Conservation (phyloP, 2,113 vertebrate genomes). For the Albula goreensis region DNA sequence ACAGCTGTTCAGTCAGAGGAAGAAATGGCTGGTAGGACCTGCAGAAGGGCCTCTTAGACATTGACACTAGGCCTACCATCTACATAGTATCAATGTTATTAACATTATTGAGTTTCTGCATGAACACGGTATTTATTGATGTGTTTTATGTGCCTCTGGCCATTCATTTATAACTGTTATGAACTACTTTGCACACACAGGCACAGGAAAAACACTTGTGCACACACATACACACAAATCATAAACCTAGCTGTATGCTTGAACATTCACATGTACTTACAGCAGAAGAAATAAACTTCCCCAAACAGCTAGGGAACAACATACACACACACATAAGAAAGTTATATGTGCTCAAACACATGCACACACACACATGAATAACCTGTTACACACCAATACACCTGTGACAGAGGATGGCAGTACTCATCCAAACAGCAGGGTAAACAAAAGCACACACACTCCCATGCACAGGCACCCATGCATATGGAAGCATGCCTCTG, state of each 20-base stretch:
- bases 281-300: background rate
- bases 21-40: conserved; percentile 10
- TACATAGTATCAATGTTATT: background rate
- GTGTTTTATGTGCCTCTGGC: background rate
- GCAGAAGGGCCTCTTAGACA: background rate
- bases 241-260: background rate
- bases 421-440: too few species aligned
- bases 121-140: background rate
- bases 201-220: background rate
- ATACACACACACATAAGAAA: background rate
- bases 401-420: too few species aligned
- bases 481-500: background rate
- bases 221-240: background rate
- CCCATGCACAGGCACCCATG: background rate
- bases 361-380: background rate
- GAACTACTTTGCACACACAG: background rate
- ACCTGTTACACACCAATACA: too few species aligned
- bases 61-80: background rate
- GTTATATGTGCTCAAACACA: too few species aligned
- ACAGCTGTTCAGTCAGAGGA: background rate
- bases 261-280: background rate
- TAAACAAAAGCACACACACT: background rate
- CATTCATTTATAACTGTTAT: background rate
- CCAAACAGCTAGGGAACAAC: background rate
- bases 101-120: background rate